Percentiles rank a stretch among this genome's conserved stretches.
phyloP scores from a whole-genome alignment of 64 coral and sea anemone genomes.

The Montipora capricornis region DNA sequence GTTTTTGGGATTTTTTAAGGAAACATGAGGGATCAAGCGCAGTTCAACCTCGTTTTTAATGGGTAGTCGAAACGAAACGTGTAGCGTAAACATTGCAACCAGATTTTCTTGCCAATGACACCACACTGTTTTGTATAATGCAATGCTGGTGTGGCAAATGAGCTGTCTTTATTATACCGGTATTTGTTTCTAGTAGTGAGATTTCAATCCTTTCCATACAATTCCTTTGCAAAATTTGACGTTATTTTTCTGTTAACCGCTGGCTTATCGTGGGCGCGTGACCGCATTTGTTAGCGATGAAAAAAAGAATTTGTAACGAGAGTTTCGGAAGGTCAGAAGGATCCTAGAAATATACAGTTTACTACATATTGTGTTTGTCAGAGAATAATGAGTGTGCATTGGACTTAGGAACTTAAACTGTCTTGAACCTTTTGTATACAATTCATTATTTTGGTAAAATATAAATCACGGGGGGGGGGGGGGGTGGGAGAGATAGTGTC shows the following conservation, averaged over 20 bases:
- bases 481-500: no score
- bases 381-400: no score
- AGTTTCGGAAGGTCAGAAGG: no score
- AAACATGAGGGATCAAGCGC: background rate
- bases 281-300: background rate
- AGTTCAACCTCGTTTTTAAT: background rate
- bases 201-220: background rate
- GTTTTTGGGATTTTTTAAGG: background rate
- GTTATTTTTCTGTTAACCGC: background rate
- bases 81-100: background rate
- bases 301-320: no score
- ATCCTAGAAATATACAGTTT: no score
- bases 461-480: no score
- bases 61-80: background rate
- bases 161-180: background rate
- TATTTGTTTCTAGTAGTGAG: background rate
- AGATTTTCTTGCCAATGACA: background rate
- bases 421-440: no score
- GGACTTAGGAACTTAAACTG: no score
- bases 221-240: slow-evolving; percentile 7
- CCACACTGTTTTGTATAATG: background rate
- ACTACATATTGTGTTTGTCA: no score
- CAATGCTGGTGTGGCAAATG: background rate
- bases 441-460: no score
- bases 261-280: background rate